A percentile compares a stretch with the other conserved stretches of the same genome.
Evolutionary conservation across 2,113 vertebrate species (phyloP).

Genomic region (Carassius carassius): DNA sequence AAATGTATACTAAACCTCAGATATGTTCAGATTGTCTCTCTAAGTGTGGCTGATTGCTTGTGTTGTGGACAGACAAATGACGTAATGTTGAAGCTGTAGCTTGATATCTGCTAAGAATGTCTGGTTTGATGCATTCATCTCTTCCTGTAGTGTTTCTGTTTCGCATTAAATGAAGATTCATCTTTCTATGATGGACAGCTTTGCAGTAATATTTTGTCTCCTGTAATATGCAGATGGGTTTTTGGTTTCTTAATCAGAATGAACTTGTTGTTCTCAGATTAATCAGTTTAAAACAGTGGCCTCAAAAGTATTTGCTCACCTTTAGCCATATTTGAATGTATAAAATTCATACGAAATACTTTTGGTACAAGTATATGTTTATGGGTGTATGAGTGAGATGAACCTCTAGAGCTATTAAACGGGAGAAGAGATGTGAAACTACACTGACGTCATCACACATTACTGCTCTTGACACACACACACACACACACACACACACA

Average conservation of each 20-base stretch:
- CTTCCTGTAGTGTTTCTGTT: neutral
- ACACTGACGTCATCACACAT: slow-evolving; percentile 44
- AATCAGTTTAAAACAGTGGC: neutral
- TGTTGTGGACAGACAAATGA: no score
- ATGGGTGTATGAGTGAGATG: slow-evolving; percentile 14
- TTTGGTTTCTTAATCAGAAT: neutral
- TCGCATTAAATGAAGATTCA: neutral
- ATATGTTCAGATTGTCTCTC: neutral
- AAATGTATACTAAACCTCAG: neutral
- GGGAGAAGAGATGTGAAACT: slow-evolving; percentile 33
- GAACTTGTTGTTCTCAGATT: neutral
- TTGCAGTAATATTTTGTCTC: neutral
- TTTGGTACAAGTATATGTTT: neutral
- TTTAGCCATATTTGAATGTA: neutral
- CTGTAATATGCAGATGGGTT: neutral
- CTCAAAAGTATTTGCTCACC: neutral
- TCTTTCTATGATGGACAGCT: neutral
- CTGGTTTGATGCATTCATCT: no score
- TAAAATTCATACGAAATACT: neutral
- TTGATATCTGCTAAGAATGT: no score
- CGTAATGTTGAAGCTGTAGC: no score
- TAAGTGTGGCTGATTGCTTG: no score
- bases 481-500: slow-evolving; percentile 17
- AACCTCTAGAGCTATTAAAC: slow-evolving; percentile 29
- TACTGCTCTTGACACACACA: slow-evolving; percentile 30